phyloP scores from a whole-genome alignment of 2,113 vertebrate genomes.

The Spermophilus dauricus region DNA sequence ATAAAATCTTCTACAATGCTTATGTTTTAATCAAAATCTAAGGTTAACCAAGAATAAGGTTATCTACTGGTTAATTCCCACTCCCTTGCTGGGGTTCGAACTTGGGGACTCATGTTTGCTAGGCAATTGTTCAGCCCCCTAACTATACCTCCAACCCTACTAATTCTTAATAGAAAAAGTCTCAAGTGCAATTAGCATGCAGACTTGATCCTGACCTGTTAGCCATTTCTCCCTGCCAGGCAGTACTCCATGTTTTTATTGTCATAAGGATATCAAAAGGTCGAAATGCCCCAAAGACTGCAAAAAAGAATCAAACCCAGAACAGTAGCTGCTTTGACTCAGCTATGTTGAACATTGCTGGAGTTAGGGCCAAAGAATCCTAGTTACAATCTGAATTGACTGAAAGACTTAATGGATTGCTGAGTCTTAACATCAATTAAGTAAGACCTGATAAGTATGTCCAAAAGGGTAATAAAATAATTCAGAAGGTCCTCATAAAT shows the following conservation, averaged over 20 bases:
- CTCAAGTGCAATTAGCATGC: neutral
- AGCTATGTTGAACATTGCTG: constrained; percentile 77
- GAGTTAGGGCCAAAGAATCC: constrained; percentile 68
- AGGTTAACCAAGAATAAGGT: neutral
- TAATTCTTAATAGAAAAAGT: constrained; percentile 46
- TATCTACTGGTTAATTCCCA: neutral
- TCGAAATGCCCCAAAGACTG: constrained; percentile 82
- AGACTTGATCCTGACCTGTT: neutral
- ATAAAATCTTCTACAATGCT: neutral
- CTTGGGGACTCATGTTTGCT: neutral
- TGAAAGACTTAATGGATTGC: constrained; percentile 66
- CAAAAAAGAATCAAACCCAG: constrained; percentile 80
- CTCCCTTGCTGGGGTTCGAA: neutral
- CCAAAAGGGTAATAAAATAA: constrained; percentile 74
- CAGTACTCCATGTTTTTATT: constrained; percentile 16
- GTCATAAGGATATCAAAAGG: constrained; percentile 80
- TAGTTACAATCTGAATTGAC: constrained; percentile 68
- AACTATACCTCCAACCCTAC: neutral
- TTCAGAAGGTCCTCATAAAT: constrained; percentile 81
- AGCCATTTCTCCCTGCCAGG: neutral
- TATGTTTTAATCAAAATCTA: constrained; percentile 13
- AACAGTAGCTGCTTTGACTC: constrained; percentile 71
- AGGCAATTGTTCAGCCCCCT: neutral
- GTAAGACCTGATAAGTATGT: constrained; percentile 67
- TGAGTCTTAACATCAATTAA: constrained; percentile 74